A percentile compares a stretch with the other conserved stretches of the same genome.
These are phyloP conservation scores for Odontophorus gujanensis DNA, from an alignment of 2,113 vertebrate species.

Conservation along the genomic window DNA sequence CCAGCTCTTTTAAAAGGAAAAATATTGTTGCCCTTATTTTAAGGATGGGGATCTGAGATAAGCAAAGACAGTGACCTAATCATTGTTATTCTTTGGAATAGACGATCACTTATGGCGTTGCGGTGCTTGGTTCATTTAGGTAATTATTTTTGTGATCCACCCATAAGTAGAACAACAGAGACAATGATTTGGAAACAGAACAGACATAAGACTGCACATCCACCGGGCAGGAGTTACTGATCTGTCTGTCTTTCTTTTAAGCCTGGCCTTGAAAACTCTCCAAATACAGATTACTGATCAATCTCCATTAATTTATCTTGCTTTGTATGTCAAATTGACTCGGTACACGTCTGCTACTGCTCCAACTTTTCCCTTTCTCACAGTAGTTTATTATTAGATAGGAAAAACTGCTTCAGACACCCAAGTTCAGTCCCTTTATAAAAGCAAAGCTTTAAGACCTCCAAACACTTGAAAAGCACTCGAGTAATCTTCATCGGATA, in stretches of 20 bases:
- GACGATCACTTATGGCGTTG: neutral
- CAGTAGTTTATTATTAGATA: neutral
- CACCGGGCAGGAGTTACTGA: neutral
- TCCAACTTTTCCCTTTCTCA: neutral
- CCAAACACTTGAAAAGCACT: neutral
- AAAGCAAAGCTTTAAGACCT: slow-evolving; percentile 12
- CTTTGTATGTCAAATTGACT: neutral
- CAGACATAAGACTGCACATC: too few relatives aligned
- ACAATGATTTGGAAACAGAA: slow-evolving; percentile 40
- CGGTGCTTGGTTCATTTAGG: slow-evolving; percentile 3
- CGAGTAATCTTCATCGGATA: neutral
- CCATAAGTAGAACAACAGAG: slow-evolving; percentile 42
- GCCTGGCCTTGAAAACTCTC: neutral
- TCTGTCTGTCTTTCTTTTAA: neutral
- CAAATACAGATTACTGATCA: neutral
- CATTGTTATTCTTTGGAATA: slow-evolving; percentile 15
- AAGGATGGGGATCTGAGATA: slow-evolving; percentile 56
- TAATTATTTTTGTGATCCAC: slow-evolving; percentile 65
- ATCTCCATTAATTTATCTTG: neutral
- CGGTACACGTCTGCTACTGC: neutral
- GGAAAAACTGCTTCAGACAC: neutral
- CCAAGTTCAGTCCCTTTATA: neutral
- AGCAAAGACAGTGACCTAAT: slow-evolving; percentile 45
- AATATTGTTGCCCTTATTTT: slow-evolving; percentile 45
- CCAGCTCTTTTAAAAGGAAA: slow-evolving; percentile 63